These are phyloP conservation scores for Suncus etruscus DNA, from an alignment of 2,113 vertebrate genomes.

Conservation along the genomic window DNA sequence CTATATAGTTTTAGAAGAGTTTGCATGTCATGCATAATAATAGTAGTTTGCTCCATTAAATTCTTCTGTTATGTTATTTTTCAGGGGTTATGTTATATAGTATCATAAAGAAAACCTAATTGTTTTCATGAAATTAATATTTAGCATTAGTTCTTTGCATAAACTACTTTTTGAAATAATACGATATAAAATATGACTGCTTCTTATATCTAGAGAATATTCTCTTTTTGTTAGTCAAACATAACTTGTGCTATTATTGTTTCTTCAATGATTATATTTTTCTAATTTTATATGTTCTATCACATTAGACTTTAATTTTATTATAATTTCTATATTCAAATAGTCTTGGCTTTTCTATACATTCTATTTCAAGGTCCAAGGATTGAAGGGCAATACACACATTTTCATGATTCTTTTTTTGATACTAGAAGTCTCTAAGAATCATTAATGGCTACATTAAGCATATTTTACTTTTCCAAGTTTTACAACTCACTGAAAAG, in stretches of 20 bases:
- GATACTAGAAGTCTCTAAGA: not conserved
- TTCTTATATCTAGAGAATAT: not conserved
- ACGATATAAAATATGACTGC: not conserved
- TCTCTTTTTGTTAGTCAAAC: not conserved
- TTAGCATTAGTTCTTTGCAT: not conserved
- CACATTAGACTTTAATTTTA: too few species aligned
- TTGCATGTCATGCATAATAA: too few species aligned
- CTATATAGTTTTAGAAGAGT: too few species aligned
- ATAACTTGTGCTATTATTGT: not conserved
- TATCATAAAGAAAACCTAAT: slow-evolving; percentile 29
- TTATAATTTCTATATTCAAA: not conserved
- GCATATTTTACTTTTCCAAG: not conserved
- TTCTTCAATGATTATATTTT: slow-evolving; percentile 31
- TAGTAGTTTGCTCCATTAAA: too few species aligned
- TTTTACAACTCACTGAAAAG: not conserved
- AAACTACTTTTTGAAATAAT: not conserved
- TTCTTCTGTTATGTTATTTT: too few species aligned
- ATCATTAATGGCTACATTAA: not conserved
- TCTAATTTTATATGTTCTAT: not conserved
- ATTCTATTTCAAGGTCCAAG: not conserved
- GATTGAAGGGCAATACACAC: not conserved
- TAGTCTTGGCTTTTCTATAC: not conserved
- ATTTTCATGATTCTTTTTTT: not conserved
- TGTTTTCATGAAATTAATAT: not conserved
- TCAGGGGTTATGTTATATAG: not conserved